Conservation (phyloP, 2,888 invertebrate species). For the Vesta saturnalis region DNA sequence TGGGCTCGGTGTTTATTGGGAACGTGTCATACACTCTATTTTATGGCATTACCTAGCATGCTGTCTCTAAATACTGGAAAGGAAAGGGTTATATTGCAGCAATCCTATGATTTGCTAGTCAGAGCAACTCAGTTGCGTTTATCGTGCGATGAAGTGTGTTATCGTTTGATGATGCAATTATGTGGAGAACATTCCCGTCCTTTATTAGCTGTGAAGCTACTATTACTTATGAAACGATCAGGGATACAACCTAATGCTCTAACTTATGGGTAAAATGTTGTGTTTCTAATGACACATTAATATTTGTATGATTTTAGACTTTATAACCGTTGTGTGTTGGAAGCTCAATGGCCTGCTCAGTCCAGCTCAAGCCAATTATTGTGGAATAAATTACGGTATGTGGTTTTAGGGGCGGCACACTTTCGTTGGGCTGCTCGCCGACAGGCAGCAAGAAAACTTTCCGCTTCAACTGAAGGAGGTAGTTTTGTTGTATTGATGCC, state of each 20-base stretch:
- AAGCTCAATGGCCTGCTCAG: slow-evolving; percentile 88
- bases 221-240: slow-evolving; percentile 91
- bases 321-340: slow-evolving; percentile 84
- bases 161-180: slow-evolving; percentile 97
- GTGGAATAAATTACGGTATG: slow-evolving; percentile 95
- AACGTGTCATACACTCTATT: slow-evolving; percentile 94
- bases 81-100: slow-evolving; percentile 78
- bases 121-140: slow-evolving; percentile 87
- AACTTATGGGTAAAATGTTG: slow-evolving; percentile 83
- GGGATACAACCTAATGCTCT: slow-evolving; percentile 97
- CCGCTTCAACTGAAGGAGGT: slow-evolving; percentile 63
- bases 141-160: slow-evolving; percentile 96
- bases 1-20: slow-evolving; percentile 93
- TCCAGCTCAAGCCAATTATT: slow-evolving; percentile 81
- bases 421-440: slow-evolving; percentile 83
- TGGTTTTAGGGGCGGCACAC: slow-evolving; percentile 88
- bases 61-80: slow-evolving; percentile 75
- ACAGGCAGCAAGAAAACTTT: slow-evolving; percentile 65
- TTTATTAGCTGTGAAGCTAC: slow-evolving; percentile 89
- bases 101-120: slow-evolving; percentile 87
- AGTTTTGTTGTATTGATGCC: neutral
- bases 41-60: slow-evolving; percentile 93
- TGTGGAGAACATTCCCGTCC: slow-evolving; percentile 96
- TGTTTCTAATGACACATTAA: slow-evolving; percentile 2
- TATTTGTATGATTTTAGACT: slow-evolving; percentile 57